phyloP scores from a whole-genome alignment of 2,113 vertebrate genomes.

The Oncorhynchus nerka region DNA sequence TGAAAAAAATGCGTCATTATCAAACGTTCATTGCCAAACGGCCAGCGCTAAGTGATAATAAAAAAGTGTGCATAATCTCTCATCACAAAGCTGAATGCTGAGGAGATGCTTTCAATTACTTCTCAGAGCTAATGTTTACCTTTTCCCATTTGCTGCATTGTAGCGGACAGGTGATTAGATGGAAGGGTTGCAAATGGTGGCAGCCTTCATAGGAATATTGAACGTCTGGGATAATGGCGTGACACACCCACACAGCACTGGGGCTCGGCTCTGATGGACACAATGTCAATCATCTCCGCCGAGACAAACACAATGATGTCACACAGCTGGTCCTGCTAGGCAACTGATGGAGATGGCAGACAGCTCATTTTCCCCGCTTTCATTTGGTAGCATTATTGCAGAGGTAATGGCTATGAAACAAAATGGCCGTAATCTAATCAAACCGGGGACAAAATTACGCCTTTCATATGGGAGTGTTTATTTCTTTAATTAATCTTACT shows the following conservation, averaged over 20 bases:
- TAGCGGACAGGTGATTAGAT: slow-evolving; percentile 55
- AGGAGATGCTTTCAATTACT: slow-evolving; percentile 48
- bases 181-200: slow-evolving; percentile 37
- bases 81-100: slow-evolving; percentile 19
- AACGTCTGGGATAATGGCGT: slow-evolving; percentile 62
- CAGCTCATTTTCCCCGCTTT: slow-evolving; percentile 30
- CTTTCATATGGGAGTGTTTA: slow-evolving; percentile 42
- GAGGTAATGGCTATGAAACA: slow-evolving; percentile 58
- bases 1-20: slow-evolving; percentile 2
- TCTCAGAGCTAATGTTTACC: slow-evolving; percentile 48
- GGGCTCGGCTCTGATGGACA: slow-evolving; percentile 61
- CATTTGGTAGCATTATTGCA: slow-evolving; percentile 54
- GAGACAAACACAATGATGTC: slow-evolving; percentile 65
- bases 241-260: slow-evolving; percentile 60
- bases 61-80: slow-evolving; percentile 17
- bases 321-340: slow-evolving; percentile 60
- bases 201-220: slow-evolving; percentile 48
- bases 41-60: slow-evolving; percentile 37
- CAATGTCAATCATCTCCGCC: slow-evolving; percentile 65
- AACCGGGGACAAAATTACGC: slow-evolving; percentile 50
- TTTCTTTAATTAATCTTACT: slow-evolving; percentile 35
- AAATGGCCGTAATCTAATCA: slow-evolving; percentile 56
- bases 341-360: slow-evolving; percentile 60
- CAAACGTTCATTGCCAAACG: not conserved
- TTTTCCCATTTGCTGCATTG: slow-evolving; percentile 25